phyloP scores from a whole-genome alignment of 92 coral and sea anemone species.

The Palythoa caribaeorum region DNA sequence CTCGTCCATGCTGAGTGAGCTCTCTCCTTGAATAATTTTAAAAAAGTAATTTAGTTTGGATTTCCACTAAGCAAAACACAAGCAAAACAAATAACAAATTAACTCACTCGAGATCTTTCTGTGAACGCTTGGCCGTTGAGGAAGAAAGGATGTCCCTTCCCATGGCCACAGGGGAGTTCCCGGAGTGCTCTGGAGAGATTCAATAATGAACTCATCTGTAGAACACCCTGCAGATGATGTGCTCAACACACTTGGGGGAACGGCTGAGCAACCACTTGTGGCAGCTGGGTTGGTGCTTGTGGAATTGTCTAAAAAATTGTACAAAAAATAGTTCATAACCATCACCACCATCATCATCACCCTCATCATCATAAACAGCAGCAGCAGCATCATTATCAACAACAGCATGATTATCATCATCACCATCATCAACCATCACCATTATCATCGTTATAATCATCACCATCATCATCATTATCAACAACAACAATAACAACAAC shows the following conservation, averaged over 20 bases:
- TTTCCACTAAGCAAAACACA: too few species aligned
- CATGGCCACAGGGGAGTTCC: slow-evolving; percentile 38
- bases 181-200: slow-evolving; percentile 77
- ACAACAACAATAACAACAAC: too few species aligned
- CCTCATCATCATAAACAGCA: too few species aligned
- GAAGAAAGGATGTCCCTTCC: slow-evolving; percentile 16
- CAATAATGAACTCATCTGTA: slow-evolving; percentile 76
- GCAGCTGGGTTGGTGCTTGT: background rate
- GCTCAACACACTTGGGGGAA: slow-evolving; percentile 9
- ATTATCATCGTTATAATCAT: too few species aligned
- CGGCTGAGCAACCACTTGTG: background rate
- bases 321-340: background rate
- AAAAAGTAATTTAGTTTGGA: background rate
- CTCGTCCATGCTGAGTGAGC: slow-evolving; percentile 71
- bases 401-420: too few species aligned
- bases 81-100: background rate
- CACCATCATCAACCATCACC: too few species aligned
- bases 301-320: background rate
- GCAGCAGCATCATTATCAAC: too few species aligned
- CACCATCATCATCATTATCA: too few species aligned
- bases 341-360: too few species aligned
- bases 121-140: slow-evolving; percentile 36
- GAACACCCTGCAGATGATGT: slow-evolving; percentile 54
- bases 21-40: slow-evolving; percentile 57
- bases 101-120: slow-evolving; percentile 72